Conservation (phyloP, 2,113 vertebrate genomes). For the Lophura nycthemera region DNA sequence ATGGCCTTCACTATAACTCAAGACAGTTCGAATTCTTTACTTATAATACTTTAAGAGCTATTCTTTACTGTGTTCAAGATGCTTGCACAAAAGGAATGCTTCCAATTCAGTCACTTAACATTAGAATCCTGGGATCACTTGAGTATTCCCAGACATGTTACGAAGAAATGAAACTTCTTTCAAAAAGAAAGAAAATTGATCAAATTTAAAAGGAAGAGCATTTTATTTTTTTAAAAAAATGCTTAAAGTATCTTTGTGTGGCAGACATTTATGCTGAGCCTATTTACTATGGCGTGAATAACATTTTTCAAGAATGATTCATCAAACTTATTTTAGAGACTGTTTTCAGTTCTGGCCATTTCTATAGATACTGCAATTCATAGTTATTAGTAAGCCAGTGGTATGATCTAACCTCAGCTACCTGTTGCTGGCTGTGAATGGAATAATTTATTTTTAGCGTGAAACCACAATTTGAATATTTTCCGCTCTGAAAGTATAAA, state of each 20-base stretch:
- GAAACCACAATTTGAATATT: conserved; percentile 66
- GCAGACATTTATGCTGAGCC: neutral
- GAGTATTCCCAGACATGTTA: neutral
- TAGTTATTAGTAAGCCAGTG: conserved; percentile 46
- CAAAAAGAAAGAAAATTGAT: neutral
- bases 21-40: conserved; percentile 1
- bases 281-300: conserved; percentile 29
- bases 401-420: conserved; percentile 58
- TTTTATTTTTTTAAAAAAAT: neutral
- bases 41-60: neutral
- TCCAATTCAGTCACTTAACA: conserved; percentile 6
- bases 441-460: conserved; percentile 62
- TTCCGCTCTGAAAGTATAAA: conserved; percentile 60
- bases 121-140: neutral
- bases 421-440: conserved; percentile 68
- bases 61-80: neutral
- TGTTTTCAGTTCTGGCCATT: conserved; percentile 58
- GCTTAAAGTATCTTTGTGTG: conserved; percentile 15
- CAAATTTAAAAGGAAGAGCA: neutral
- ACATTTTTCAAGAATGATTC: conserved; percentile 66
- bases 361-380: conserved; percentile 65
- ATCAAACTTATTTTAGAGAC: conserved; percentile 52
- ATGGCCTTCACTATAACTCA: neutral
- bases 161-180: neutral
- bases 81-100: neutral